Conservation (phyloP, 2,888 invertebrate genomes). For the Sisyra terminalis region DNA sequence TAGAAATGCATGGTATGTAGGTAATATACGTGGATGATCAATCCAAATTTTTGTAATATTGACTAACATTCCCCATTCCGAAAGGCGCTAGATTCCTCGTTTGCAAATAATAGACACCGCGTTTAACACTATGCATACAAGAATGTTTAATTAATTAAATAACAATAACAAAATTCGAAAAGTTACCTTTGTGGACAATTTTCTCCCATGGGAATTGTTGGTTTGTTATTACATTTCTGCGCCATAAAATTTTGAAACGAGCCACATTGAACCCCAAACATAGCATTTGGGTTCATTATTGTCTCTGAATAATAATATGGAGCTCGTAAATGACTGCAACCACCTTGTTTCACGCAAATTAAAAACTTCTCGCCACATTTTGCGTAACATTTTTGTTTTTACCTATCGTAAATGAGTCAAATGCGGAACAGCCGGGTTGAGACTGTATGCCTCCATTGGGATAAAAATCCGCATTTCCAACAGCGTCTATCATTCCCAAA, state of each 20-base stretch:
- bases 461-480: slow-evolving; percentile 23
- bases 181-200: slow-evolving; percentile 18
- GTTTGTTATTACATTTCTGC: slow-evolving; percentile 10
- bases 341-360: slow-evolving; percentile 10
- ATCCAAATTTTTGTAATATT: background rate
- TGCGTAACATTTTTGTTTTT: slow-evolving; percentile 7
- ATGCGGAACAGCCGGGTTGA: slow-evolving; percentile 22
- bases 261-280: slow-evolving; percentile 21
- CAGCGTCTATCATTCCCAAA: slow-evolving; percentile 12
- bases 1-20: no score
- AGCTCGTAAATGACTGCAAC: slow-evolving; percentile 26
- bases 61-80: slow-evolving; percentile 12
- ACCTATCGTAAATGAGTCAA: slow-evolving; percentile 20
- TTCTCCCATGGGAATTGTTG: slow-evolving; percentile 23
- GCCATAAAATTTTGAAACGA: background rate
- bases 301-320: slow-evolving; percentile 24
- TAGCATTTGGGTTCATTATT: slow-evolving; percentile 20
- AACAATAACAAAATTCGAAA: background rate
- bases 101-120: slow-evolving; percentile 20
- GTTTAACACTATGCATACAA: slow-evolving; percentile 10
- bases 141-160: background rate
- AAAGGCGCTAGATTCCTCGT: slow-evolving; percentile 23
- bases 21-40: no score
- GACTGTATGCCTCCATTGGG: slow-evolving; percentile 22
- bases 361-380: background rate